These are phyloP conservation scores for Zapornia atra DNA, from an alignment of 2,113 vertebrate species.

Conservation along the genomic window DNA sequence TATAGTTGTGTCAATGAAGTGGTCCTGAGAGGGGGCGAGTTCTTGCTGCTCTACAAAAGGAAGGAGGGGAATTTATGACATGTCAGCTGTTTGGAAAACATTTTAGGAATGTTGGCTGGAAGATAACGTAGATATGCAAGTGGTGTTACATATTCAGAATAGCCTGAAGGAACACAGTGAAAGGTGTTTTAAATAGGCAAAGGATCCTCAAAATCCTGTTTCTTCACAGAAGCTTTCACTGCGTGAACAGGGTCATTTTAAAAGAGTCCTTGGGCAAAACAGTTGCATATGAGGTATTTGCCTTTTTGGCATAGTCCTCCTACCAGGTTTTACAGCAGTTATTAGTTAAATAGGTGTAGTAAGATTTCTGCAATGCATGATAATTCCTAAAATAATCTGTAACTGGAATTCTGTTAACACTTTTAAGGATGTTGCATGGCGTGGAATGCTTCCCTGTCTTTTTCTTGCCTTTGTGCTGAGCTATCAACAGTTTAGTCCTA, in stretches of 20 bases:
- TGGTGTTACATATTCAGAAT: constrained; percentile 40
- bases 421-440: not conserved
- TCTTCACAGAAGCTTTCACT: constrained; percentile 20
- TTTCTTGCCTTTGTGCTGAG: not conserved
- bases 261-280: not conserved
- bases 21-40: not conserved
- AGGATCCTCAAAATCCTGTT: not conserved
- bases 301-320: not conserved
- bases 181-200: not conserved
- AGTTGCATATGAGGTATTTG: not conserved
- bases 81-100: constrained; percentile 44
- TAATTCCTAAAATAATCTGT: not conserved
- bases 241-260: not conserved
- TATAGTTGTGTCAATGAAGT: not conserved
- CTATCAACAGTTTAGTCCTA: not conserved
- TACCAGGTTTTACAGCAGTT: not conserved
- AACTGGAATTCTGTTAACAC: not conserved
- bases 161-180: constrained; percentile 4
- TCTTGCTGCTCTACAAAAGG: not conserved
- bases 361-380: not conserved
- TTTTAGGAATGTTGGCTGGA: constrained; percentile 31
- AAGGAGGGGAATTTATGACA: constrained; percentile 44
- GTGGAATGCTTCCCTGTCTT: not conserved
- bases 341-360: not conserved
- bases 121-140: constrained; percentile 52